Percentiles rank a stretch among this genome's conserved stretches.
phyloP scores from a whole-genome alignment of 2,888 invertebrate species.

The Orthonevra nobilis region DNA sequence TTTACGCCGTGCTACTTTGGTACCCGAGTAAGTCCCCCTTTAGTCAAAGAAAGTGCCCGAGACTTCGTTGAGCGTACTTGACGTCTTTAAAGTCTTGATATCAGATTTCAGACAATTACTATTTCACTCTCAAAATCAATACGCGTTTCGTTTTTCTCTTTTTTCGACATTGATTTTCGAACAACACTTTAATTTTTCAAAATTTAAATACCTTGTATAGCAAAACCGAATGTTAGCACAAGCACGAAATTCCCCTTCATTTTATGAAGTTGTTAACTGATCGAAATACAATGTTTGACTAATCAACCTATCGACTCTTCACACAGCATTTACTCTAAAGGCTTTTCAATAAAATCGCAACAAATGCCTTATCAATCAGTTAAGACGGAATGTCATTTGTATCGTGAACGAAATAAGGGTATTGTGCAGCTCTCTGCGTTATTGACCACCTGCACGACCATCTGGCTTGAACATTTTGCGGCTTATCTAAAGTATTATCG shows the following conservation, averaged over 20 bases:
- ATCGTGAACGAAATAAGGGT: neutral
- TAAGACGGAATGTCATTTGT: slow-evolving; percentile 3
- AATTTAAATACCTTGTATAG: slow-evolving; percentile 32
- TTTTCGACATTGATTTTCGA: too few relatives aligned
- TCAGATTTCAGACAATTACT: too few relatives aligned
- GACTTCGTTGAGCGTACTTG: too few relatives aligned
- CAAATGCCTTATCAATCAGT: slow-evolving; percentile 50
- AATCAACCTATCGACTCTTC: too few relatives aligned
- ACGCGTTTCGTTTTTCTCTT: too few relatives aligned
- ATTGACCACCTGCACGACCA: slow-evolving; percentile 43
- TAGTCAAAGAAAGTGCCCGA: too few relatives aligned
- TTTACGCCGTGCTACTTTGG: too few relatives aligned
- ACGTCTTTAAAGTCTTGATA: too few relatives aligned
- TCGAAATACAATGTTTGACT: slow-evolving; percentile 22
- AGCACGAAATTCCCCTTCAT: slow-evolving; percentile 18
- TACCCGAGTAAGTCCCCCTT: too few relatives aligned
- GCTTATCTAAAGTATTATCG: slow-evolving; percentile 10
- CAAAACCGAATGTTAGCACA: slow-evolving; percentile 3
- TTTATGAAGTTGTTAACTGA: slow-evolving; percentile 6
- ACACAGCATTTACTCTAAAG: too few relatives aligned
- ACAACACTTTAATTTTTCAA: neutral
- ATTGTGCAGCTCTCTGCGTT: slow-evolving; percentile 19
- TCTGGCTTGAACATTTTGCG: slow-evolving; percentile 13
- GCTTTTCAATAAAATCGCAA: slow-evolving; percentile 6
- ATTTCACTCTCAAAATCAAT: too few relatives aligned